Conservation (phyloP, 1,140 invertebrate species). For the Eufriesea mexicana region DNA sequence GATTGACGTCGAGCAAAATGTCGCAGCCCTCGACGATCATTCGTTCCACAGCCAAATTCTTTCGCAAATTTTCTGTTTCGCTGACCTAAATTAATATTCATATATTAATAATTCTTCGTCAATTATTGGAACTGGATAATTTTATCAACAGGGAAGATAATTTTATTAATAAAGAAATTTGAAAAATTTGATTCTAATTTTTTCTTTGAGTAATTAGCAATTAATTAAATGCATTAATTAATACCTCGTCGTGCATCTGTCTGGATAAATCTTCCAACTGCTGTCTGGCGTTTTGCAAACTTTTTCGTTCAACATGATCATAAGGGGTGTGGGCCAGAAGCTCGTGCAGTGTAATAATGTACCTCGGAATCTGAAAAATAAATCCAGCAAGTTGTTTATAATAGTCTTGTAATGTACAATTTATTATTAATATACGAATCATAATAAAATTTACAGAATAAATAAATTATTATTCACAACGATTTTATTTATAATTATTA, state of each 20-base stretch:
- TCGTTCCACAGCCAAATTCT: constrained; percentile 95
- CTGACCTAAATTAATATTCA: constrained; percentile 86
- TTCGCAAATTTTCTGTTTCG: constrained; percentile 96
- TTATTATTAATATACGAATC: background rate
- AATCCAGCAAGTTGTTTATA: background rate
- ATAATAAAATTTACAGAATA: too few species aligned
- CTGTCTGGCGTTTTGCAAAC: constrained; percentile 93
- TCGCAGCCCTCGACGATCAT: constrained; percentile 98
- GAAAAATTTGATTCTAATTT: too few species aligned
- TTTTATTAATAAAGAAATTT: background rate
- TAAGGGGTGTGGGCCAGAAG: constrained; percentile 95
- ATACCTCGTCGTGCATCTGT: constrained; percentile 92
- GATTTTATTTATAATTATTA: too few species aligned
- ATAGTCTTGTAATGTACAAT: background rate
- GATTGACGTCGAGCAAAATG: constrained; percentile 96
- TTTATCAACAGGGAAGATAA: background rate
- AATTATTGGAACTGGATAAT: background rate
- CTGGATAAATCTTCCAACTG: constrained; percentile 94
- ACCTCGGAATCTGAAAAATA: constrained; percentile 90
- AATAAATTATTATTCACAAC: too few species aligned
- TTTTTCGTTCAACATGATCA: constrained; percentile 96
- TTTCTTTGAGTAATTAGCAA: background rate
- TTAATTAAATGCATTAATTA: background rate
- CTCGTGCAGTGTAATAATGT: constrained; percentile 96
- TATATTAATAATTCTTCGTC: background rate